Evolutionary conservation across 2,888 invertebrate genomes (phyloP).

Genomic region (Drosophila incognita): DNA sequence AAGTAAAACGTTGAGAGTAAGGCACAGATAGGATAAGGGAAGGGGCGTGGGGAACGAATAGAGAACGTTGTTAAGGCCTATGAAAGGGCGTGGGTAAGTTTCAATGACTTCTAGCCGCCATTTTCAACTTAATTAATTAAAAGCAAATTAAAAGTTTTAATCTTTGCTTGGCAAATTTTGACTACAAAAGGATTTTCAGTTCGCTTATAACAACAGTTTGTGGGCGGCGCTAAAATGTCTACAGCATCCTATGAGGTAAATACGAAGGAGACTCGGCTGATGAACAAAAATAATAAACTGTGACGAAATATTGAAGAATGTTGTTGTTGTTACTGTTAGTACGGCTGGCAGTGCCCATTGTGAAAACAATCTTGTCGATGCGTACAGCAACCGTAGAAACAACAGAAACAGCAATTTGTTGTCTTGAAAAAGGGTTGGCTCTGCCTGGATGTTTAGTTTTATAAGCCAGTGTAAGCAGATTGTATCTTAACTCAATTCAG

Average conservation of each 20-base stretch:
- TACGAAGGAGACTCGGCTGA: conserved; percentile 52
- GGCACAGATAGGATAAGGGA: conserved; percentile 9
- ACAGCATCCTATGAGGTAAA: conserved; percentile 36
- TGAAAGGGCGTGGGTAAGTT: conserved; percentile 48
- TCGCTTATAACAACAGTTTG: conserved; percentile 26
- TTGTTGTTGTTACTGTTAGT: conserved; percentile 23
- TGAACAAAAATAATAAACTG: conserved; percentile 81
- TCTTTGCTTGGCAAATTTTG: conserved; percentile 77
- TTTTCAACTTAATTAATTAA: conserved; percentile 83
- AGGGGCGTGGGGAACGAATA: neutral
- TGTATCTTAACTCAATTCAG: conserved; percentile 79
- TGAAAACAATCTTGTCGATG: conserved; percentile 66
- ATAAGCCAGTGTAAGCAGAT: conserved; percentile 81
- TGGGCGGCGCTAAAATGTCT: conserved; percentile 30
- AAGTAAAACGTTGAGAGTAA: conserved; percentile 49
- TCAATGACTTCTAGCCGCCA: conserved; percentile 76
- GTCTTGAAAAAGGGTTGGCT: conserved; percentile 54
- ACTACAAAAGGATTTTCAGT: conserved; percentile 65
- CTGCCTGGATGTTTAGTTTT: conserved; percentile 53
- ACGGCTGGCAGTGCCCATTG: conserved; percentile 46
- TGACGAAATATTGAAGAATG: conserved; percentile 48
- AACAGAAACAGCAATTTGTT: conserved; percentile 41
- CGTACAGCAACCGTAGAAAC: conserved; percentile 39
- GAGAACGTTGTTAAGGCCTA: conserved; percentile 48
- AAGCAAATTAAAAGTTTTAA: conserved; percentile 83